Evolutionary conservation across 2,113 vertebrate species (phyloP).

Genomic region (Euleptes europaea): DNA sequence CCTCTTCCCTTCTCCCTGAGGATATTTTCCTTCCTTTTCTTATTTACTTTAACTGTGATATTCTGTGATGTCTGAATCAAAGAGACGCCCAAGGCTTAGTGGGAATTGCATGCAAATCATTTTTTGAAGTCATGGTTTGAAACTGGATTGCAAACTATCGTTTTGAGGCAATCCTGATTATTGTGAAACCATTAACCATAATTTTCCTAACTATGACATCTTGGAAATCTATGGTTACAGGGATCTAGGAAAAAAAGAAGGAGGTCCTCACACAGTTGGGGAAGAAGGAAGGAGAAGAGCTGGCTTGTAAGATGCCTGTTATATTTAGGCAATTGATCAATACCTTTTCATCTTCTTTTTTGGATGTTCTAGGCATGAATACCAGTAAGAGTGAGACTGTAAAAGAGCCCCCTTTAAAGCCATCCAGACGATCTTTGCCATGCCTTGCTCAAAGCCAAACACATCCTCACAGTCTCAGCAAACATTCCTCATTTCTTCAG

Average conservation of each 20-base stretch:
- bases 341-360: constrained; percentile 17
- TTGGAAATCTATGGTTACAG: not conserved
- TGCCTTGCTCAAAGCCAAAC: constrained; percentile 92
- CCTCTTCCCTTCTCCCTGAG: no score
- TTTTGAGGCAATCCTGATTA: no score
- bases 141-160: no score
- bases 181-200: not conserved
- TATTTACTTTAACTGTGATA: no score
- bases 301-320: no score
- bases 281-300: no score
- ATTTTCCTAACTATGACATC: not conserved
- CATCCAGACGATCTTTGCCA: constrained; percentile 93
- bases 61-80: no score
- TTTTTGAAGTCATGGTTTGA: no score
- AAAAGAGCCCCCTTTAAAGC: constrained; percentile 90
- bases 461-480: constrained; percentile 90
- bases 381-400: constrained; percentile 94
- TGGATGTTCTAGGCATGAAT: constrained; percentile 89
- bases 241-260: not conserved
- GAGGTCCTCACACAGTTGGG: no score
- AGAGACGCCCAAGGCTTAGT: no score
- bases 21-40: no score
- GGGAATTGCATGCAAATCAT: no score
- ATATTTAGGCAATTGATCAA: not conserved
- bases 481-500: constrained; percentile 84